A percentile compares a stretch with the other conserved stretches of the same genome.
These are phyloP conservation scores for Callinectes sapidus DNA, from an alignment of 2,888 invertebrate species.

Conservation along the genomic window DNA sequence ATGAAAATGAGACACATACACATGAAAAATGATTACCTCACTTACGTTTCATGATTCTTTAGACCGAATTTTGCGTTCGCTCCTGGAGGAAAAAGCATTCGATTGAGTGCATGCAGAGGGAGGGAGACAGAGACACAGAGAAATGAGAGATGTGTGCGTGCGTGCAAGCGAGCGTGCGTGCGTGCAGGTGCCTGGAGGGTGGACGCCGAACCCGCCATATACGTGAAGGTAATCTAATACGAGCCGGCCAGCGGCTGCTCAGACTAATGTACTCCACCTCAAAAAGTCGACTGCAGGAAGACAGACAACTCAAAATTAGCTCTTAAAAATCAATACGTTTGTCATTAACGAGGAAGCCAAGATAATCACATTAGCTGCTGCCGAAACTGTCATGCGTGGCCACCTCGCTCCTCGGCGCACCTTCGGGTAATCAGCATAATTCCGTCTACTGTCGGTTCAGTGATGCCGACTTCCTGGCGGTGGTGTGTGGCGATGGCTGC, in stretches of 20 bases:
- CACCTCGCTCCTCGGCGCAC: constrained; percentile 8
- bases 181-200: neutral
- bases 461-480: constrained; percentile 29
- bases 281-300: constrained; percentile 49
- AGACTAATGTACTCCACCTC: constrained; percentile 40
- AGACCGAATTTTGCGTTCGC: neutral
- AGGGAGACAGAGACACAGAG: neutral
- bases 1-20: neutral
- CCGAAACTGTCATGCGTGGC: constrained; percentile 57
- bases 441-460: constrained; percentile 31
- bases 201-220: neutral
- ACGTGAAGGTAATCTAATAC: constrained; percentile 39
- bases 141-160: neutral
- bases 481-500: neutral
- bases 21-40: neutral
- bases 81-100: neutral
- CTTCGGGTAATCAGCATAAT: constrained; percentile 48
- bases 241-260: neutral
- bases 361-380: constrained; percentile 50
- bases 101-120: neutral
- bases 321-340: constrained; percentile 56
- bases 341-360: constrained; percentile 53
- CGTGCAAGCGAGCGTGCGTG: neutral
- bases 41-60: constrained; percentile 16
- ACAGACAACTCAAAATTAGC: constrained; percentile 61